Evolutionary conservation across 2,888 invertebrate genomes (phyloP).

Genomic region (Orchesella flavescens): DNA sequence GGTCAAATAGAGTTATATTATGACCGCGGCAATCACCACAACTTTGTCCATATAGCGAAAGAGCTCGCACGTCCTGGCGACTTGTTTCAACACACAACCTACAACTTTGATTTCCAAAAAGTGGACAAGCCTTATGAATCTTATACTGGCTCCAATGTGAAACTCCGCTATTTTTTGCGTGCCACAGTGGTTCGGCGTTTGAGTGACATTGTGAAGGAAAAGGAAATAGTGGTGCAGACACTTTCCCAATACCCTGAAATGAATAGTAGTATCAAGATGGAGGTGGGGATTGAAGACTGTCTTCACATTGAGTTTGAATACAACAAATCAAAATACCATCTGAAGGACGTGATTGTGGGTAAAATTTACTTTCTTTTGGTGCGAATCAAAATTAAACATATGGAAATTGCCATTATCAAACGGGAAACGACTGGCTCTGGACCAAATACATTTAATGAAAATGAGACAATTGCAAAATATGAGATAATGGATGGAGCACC

Average conservation of each 20-base stretch:
- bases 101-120: slow-evolving; percentile 97
- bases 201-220: slow-evolving; percentile 94
- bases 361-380: slow-evolving; percentile 99
- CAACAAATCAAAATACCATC: slow-evolving; percentile 99
- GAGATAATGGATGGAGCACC: slow-evolving; percentile 99
- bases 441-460: slow-evolving; percentile 97
- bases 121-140: slow-evolving; percentile 99
- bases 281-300: slow-evolving; percentile 99
- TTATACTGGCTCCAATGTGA: slow-evolving; percentile 96
- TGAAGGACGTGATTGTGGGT: slow-evolving; percentile 99
- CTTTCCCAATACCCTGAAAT: slow-evolving; percentile 98
- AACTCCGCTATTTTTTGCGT: slow-evolving; percentile 89
- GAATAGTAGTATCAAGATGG: slow-evolving; percentile 99
- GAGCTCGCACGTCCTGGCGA: slow-evolving; percentile 98
- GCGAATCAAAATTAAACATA: slow-evolving; percentile 99
- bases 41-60: slow-evolving; percentile 96
- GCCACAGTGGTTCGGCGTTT: slow-evolving; percentile 95
- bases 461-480: slow-evolving; percentile 99
- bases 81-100: slow-evolving; percentile 92
- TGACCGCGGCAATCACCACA: slow-evolving; percentile 98
- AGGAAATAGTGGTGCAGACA: slow-evolving; percentile 98
- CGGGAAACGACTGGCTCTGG: slow-evolving; percentile 96
- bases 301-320: slow-evolving; percentile 99
- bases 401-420: slow-evolving; percentile 99
- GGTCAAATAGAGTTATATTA: slow-evolving; percentile 99